Conservation (phyloP, 1,140 invertebrate genomes). For the Hirudo medicinalis region DNA sequence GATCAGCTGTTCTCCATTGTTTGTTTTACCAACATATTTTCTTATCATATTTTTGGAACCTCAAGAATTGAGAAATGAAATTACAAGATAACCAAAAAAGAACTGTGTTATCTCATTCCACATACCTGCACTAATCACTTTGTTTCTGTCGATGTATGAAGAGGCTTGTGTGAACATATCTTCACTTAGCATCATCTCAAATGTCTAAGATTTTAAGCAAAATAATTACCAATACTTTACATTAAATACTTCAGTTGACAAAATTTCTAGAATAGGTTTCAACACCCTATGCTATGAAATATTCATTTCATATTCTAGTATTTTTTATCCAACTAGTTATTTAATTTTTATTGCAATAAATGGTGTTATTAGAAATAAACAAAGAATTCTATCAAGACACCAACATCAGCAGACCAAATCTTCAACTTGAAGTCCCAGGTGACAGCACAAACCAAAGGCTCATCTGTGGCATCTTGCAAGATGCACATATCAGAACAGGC, state of each 20-base stretch:
- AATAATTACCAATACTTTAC: background rate
- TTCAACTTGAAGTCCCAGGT: background rate
- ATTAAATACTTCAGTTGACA: background rate
- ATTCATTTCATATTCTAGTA: too few relatives aligned
- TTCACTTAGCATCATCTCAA: too few relatives aligned
- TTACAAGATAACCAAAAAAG: too few relatives aligned
- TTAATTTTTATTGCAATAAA: background rate
- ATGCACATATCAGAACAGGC: slow-evolving; percentile 6
- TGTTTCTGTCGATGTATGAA: too few relatives aligned
- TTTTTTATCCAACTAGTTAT: background rate
- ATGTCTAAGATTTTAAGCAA: too few relatives aligned
- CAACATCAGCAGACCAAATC: background rate
- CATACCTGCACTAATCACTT: too few relatives aligned
- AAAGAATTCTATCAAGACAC: background rate
- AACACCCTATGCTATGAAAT: too few relatives aligned
- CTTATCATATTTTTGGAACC: too few relatives aligned
- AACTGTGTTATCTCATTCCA: too few relatives aligned
- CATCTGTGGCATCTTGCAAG: background rate
- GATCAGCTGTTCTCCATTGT: background rate
- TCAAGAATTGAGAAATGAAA: too few relatives aligned
- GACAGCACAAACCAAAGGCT: background rate
- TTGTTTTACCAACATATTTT: too few relatives aligned
- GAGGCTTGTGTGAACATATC: too few relatives aligned
- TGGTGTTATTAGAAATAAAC: background rate
- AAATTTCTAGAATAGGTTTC: background rate